These are phyloP conservation scores for Cryptocheilus praepositus DNA, from an alignment of 2,888 invertebrate genomes.

Conservation along the genomic window DNA sequence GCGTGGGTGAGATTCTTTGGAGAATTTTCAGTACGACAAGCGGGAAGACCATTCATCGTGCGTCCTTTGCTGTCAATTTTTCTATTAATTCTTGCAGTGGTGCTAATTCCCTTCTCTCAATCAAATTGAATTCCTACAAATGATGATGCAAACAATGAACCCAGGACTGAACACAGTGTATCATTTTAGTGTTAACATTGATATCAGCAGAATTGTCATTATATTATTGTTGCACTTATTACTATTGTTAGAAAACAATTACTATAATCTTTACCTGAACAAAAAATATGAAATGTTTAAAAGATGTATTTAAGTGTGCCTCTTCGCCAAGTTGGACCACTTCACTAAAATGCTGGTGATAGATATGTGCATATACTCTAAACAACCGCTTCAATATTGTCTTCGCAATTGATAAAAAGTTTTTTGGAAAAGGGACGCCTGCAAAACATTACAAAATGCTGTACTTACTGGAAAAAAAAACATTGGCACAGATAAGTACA, in stretches of 20 bases:
- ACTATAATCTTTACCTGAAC: slow-evolving; percentile 81
- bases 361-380: slow-evolving; percentile 99
- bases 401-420: slow-evolving; percentile 97
- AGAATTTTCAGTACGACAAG: slow-evolving; percentile 61
- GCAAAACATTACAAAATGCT: slow-evolving; percentile 24
- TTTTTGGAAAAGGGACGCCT: slow-evolving; percentile 99
- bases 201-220: neutral
- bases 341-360: slow-evolving; percentile 99
- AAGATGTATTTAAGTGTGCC: slow-evolving; percentile 99
- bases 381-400: slow-evolving; percentile 98
- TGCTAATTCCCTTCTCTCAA: slow-evolving; percentile 96
- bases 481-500: neutral
- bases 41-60: slow-evolving; percentile 80
- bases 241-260: neutral
- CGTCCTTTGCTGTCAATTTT: slow-evolving; percentile 92
- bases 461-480: neutral
- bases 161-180: neutral
- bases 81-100: slow-evolving; percentile 98
- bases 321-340: slow-evolving; percentile 98
- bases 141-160: neutral
- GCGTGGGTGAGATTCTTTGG: slow-evolving; percentile 71
- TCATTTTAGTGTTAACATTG: neutral
- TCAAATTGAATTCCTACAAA: slow-evolving; percentile 95
- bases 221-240: no score
- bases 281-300: slow-evolving; percentile 99